Evolutionary conservation across 2,113 vertebrate genomes (phyloP), one percentile per base, ranked within the genome.

Genomic region (Serilophus lunatus): DNA sequence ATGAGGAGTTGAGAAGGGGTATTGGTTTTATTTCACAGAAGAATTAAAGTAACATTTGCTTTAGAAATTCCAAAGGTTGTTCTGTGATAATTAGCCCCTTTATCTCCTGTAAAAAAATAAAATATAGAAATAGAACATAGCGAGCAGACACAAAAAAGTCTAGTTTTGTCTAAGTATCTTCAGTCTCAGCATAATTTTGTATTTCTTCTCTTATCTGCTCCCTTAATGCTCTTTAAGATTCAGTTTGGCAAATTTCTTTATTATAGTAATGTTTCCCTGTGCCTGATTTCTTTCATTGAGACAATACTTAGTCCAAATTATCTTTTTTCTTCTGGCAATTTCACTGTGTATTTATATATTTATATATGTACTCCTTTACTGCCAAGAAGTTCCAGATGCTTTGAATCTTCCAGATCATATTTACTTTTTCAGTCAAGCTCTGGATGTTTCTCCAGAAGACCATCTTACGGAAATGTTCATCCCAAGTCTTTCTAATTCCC

Each of bases 1-100:
- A 4, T 15, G 63, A 49, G 18, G 22, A 8, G 4, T 2, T 2
- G 5, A 8, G 18, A 76, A 75, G 6, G 3, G 4, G 0, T 65
- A 82, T 18, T 44, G 15, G 1, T 29, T 77, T 86, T 60, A 3
- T 80, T 90, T 29, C 8, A 28, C 2, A 14, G 18, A 5, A 56
- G 40, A 92, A 82, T 25, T 12, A 60, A 74, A 82, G 38, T 53
- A 76, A 19, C 4, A n/a, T 59, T 59, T 77, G 3, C 19, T 75
- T 40, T 26, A 66, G 42, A 85, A 87, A 63, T 59, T 3, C 7
- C 29, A 50, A 23, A 75, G 31, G 6, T 63, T 15, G 13, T 60
- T 71, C 28, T 74, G 22, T 70, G 24, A 47, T 65, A 35, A 35
- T 42, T 56, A 53, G 9, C 17, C 10, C 40, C 24, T 60, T 80